Conservation (phyloP, 2,797 vertebrate species). For the Falco concolor region DNA sequence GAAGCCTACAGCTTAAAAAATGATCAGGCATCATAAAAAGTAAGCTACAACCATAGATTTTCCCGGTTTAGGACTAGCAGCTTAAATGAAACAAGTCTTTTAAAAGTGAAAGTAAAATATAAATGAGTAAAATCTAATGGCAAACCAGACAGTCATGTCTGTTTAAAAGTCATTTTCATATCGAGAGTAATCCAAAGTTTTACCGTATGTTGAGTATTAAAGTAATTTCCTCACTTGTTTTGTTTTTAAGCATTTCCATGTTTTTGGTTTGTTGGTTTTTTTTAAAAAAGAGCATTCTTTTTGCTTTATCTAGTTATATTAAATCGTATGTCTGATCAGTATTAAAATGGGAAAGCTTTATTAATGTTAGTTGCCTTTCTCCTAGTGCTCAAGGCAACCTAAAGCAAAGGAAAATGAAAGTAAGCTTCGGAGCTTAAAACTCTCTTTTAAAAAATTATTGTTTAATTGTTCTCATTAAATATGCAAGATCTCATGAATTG, state of each 20-base stretch:
- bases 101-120: neutral
- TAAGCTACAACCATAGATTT: neutral
- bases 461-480: slow-evolving; percentile 25
- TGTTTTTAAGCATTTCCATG: neutral
- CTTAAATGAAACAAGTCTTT: neutral
- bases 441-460: neutral
- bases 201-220: neutral
- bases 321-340: neutral
- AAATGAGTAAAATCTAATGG: neutral
- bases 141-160: neutral
- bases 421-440: slow-evolving; percentile 47
- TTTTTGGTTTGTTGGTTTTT: neutral
- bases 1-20: neutral
- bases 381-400: slow-evolving; percentile 49
- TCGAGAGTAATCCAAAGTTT: neutral
- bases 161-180: neutral
- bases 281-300: neutral
- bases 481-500: neutral
- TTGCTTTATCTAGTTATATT: neutral
- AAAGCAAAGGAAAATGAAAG: slow-evolving; percentile 66
- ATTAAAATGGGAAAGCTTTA: slow-evolving; percentile 32
- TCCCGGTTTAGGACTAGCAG: neutral
- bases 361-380: slow-evolving; percentile 63
- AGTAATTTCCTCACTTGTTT: neutral
- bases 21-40: neutral